phyloP scores from a whole-genome alignment of 2,113 vertebrate species.

The Elaphurus davidianus region DNA sequence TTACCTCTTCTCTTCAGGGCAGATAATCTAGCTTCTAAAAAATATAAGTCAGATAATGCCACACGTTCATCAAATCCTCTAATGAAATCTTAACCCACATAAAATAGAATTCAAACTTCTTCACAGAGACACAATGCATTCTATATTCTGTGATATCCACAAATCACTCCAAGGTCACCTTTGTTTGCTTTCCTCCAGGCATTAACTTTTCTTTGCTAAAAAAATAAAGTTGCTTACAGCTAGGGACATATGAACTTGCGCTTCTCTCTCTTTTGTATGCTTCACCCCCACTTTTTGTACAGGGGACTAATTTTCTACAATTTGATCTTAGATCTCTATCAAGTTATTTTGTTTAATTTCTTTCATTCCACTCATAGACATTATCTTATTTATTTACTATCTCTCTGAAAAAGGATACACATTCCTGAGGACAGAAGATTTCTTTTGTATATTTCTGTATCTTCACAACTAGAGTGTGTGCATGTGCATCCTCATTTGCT shows the following conservation, averaged over 20 bases:
- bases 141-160: not conserved
- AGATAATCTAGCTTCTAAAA: not conserved
- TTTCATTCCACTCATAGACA: not conserved
- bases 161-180: not conserved
- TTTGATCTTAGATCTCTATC: not conserved
- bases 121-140: not conserved
- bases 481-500: not conserved
- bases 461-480: not conserved
- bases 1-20: not conserved
- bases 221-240: not conserved
- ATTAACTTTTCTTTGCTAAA: not conserved
- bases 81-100: not conserved
- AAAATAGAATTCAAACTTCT: not conserved
- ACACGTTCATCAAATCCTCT: not conserved
- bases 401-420: not conserved
- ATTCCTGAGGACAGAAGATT: not conserved
- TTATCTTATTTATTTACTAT: not conserved
- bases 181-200: not conserved
- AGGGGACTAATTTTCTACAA: not conserved
- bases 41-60: not conserved
- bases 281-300: not conserved
- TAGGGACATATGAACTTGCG: not conserved
- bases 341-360: not conserved
- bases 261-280: not conserved
- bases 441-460: not conserved